These are phyloP conservation scores for Rhagium mordax DNA, from an alignment of 2,888 invertebrate genomes.

Conservation along the genomic window DNA sequence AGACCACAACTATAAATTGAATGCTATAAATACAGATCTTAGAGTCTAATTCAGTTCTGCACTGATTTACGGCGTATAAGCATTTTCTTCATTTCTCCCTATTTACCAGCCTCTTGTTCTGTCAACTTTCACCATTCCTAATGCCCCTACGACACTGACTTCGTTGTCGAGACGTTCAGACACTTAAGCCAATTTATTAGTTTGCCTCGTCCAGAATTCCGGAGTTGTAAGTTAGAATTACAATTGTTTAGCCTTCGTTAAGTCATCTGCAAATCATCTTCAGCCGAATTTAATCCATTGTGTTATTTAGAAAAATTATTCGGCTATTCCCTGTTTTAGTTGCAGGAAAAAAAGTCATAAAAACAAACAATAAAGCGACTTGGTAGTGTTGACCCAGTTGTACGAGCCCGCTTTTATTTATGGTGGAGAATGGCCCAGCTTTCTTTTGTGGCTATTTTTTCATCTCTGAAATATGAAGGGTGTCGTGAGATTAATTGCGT, in stretches of 20 bases:
- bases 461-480: constrained; percentile 13
- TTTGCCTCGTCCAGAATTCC: constrained; percentile 15
- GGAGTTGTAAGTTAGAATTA: constrained; percentile 8
- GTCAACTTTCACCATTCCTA: not conserved
- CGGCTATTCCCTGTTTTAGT: not conserved
- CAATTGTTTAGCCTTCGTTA: constrained; percentile 11
- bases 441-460: not conserved
- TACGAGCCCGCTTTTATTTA: not conserved
- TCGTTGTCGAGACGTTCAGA: constrained; percentile 22
- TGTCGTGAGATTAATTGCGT: not conserved
- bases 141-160: constrained; percentile 18
- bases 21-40: not conserved
- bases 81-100: not conserved
- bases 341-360: not conserved
- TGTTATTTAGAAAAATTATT: not conserved
- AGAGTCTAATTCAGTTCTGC: not conserved
- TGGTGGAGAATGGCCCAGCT: not conserved
- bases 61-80: not conserved
- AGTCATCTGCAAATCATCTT: not conserved
- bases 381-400: not conserved
- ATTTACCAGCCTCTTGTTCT: constrained; percentile 9
- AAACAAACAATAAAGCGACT: not conserved
- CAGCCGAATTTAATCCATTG: not conserved
- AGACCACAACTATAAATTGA: not conserved
- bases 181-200: constrained; percentile 32